A percentile compares a stretch with the other conserved stretches of the same genome.
These are phyloP conservation scores for Malthinus flaveolus DNA, from an alignment of 2,888 invertebrate genomes.

Conservation along the genomic window DNA sequence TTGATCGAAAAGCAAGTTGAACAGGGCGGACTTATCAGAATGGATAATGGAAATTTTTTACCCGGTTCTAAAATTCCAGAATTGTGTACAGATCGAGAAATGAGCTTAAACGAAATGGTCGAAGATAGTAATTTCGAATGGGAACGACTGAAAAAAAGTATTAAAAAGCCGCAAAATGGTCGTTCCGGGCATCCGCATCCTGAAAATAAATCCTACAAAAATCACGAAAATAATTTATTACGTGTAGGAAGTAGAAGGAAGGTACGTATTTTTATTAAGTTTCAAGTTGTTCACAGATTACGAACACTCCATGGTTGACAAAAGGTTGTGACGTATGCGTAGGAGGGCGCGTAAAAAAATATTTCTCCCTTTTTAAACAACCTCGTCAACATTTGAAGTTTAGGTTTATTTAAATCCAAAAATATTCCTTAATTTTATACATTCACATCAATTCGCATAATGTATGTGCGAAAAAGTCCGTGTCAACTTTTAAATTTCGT, in stretches of 20 bases:
- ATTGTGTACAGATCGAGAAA: conserved; percentile 33
- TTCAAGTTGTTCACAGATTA: neutral
- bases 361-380: too few species aligned
- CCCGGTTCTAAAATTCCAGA: conserved; percentile 60
- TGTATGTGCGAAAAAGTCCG: too few species aligned
- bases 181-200: conserved; percentile 14
- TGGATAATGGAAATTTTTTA: conserved; percentile 70
- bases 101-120: conserved; percentile 26
- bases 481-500: too few species aligned
- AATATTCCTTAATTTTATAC: too few species aligned
- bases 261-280: conserved; percentile 41
- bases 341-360: too few species aligned
- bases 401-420: too few species aligned
- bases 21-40: conserved; percentile 67
- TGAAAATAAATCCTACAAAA: conserved; percentile 19
- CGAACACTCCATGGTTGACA: neutral
- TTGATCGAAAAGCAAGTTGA: conserved; percentile 72
- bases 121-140: conserved; percentile 20
- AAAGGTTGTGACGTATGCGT: too few species aligned
- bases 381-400: too few species aligned
- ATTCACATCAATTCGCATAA: too few species aligned
- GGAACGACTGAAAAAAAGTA: neutral
- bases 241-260: conserved; percentile 65
- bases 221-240: conserved; percentile 40
- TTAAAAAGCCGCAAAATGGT: neutral